Conservation (phyloP, 2,113 vertebrate species). For the Cavia porcellus region DNA sequence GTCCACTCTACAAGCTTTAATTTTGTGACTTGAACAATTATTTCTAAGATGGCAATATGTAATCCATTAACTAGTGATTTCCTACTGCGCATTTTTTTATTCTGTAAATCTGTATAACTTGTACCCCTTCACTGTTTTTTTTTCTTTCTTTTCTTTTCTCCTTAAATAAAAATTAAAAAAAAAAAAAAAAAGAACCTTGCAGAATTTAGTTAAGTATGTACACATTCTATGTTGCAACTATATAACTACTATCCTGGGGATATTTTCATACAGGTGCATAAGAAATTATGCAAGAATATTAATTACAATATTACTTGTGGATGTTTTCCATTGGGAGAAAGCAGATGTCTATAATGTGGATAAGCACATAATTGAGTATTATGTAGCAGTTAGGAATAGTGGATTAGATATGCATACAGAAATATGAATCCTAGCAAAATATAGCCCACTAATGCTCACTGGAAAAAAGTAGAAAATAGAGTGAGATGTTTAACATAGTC, state of each 20-base stretch:
- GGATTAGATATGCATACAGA: not conserved
- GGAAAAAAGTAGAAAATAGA: not conserved
- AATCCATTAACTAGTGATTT: too few species aligned
- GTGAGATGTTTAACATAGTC: not conserved
- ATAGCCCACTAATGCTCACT: not conserved
- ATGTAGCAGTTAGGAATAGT: not conserved
- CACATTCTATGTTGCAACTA: not conserved
- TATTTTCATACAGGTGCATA: not conserved
- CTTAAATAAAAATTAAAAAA: too few species aligned
- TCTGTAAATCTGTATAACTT: too few species aligned
- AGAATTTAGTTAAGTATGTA: not conserved
- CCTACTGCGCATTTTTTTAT: too few species aligned
- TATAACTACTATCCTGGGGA: not conserved
- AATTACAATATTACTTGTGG: not conserved
- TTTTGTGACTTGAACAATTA: too few species aligned
- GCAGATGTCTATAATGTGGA: not conserved
- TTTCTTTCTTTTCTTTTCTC: too few species aligned
- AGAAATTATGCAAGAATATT: not conserved
- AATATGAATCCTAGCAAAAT: not conserved
- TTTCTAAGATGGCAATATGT: too few species aligned
- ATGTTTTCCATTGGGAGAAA: not conserved
- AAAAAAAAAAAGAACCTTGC: too few species aligned
- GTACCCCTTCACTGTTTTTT: too few species aligned
- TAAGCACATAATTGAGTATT: not conserved
- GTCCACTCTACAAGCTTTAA: too few species aligned